Conservation (phyloP, 1,140 invertebrate species). For the Caerostris darwini region DNA sequence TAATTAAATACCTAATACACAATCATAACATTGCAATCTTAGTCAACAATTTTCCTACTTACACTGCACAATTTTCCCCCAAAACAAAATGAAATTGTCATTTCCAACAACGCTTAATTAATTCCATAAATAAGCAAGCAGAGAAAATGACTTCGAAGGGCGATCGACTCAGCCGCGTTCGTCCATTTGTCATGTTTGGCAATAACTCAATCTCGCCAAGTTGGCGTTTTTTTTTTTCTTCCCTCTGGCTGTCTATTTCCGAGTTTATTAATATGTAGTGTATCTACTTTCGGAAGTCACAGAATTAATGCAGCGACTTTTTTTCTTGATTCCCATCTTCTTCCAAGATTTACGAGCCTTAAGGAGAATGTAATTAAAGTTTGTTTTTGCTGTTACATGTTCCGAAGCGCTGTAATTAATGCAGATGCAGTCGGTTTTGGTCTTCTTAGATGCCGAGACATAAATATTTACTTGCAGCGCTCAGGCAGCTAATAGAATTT, state of each 20-base stretch:
- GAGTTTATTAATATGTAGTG: constrained; percentile 43
- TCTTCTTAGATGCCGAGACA: too few relatives aligned
- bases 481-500: too few relatives aligned
- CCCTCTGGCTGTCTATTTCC: background rate
- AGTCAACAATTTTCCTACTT: too few relatives aligned
- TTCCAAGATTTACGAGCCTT: constrained; percentile 24
- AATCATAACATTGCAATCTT: too few relatives aligned
- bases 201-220: constrained; percentile 13
- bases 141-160: background rate
- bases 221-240: background rate
- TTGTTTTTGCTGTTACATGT: too few relatives aligned
- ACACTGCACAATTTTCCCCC: background rate
- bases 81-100: constrained; percentile 11
- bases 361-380: background rate
- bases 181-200: constrained; percentile 2
- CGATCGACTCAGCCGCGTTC: background rate
- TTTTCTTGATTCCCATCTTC: background rate
- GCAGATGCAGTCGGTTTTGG: too few relatives aligned
- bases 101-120: background rate
- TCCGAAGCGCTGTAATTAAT: too few relatives aligned
- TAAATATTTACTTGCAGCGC: too few relatives aligned
- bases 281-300: background rate
- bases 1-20: too few relatives aligned
- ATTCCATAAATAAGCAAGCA: constrained; percentile 11
- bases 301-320: background rate